Base-by-base conservation (phyloP, 2,797 vertebrate genomes). In the Taeniopygia guttata region DNA sequence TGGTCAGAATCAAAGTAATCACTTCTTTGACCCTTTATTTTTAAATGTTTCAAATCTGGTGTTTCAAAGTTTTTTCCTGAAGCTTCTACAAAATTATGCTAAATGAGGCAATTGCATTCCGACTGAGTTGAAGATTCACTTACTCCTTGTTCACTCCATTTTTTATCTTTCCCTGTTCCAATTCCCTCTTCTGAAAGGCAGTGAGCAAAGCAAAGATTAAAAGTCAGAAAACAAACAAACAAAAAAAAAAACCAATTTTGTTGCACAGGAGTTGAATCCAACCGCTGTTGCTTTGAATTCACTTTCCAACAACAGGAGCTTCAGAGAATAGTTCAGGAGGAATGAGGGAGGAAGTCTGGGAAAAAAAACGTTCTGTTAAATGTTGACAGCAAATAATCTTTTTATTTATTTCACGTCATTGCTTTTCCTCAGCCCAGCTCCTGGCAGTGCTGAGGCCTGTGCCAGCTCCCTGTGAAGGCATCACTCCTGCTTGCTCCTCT, bases 81-180 rank as follows among this genome's bases (percentile, higher is more conserved):
- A 69, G 66, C 56, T 64, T 83, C 80, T 52, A 69, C 55, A 56
- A 92, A 86, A 91, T 63, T 5, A 52, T 80, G 73, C 56, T 95
- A 87, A 94, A 80, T 9, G 40, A 97, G 77, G 80, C 87, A 79
- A 77, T 91, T 94, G 64, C 30, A 32, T 91, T 90, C 77, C 60
- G 79, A 32, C 48, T 7, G n/a, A 90, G 77, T 32, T 64, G 91
- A 90, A 73, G 86, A 80, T 82, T 91, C 85, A 74, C 59, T 86
- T 93, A 32, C 40, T 87, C 68, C 27, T 75, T 59, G 38, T 76
- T 93, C 93, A 56, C 74, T 93, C 48, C 38, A n/a, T 69, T 90
- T 87, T 88, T 90, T 56, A 56, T 78, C 66, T 55, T 80, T 30
- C 22, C 32, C 19, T 64, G 27, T 90, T 93, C 82, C 74, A 84